Evolutionary conservation across 2,888 invertebrate genomes (phyloP), one percentile per base, ranked within the genome.

Genomic region (Crematogaster levior): DNA sequence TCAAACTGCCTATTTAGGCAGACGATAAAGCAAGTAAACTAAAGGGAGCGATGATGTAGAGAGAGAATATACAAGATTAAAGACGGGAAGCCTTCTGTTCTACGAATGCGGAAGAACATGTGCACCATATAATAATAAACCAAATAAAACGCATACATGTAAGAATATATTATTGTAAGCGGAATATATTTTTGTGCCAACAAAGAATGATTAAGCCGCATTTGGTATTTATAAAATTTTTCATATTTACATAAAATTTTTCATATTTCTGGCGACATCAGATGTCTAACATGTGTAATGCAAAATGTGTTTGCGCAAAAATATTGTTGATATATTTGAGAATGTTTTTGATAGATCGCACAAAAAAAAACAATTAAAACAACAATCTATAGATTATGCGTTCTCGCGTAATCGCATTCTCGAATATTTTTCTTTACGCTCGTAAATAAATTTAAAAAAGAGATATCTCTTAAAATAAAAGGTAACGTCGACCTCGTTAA

Each of bases 401-500:
- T n/a, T n/a, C n/a, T n/a, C n/a, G n/a, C n/a, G n/a, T n/a, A n/a
- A n/a, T 34, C 21, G 34, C 21, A 51, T 18, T 12, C 0, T 6
- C 15, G 40, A 18, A 43, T 79, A 34, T 43, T 46, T 24, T 18
- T 40, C 27, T 43, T 56, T 63, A 53, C 34, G 48, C 46, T 12
- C 24, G 15, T 60, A 82, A 24, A 73, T 66, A 77, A 77, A 82
- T 43, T 7, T 34, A 18, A 48, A 37, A 48, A 63, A 15, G 34
- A 37, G 10, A 21, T 18, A 15, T 30, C 1, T 21, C 34, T 12
- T 15, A 43, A 63, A 51, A 37, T n/a, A 6, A 40, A 48, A 80
- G 66, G 30, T 63, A 53, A 53, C 21, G 37, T 30, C 53, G 61
- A 34, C 65, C 37, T 66, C 53, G 34, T 58, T 87, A 89, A 89